These are phyloP conservation scores for Montipora capricornis DNA, from an alignment of 64 coral and sea anemone species.

Conservation along the genomic window DNA sequence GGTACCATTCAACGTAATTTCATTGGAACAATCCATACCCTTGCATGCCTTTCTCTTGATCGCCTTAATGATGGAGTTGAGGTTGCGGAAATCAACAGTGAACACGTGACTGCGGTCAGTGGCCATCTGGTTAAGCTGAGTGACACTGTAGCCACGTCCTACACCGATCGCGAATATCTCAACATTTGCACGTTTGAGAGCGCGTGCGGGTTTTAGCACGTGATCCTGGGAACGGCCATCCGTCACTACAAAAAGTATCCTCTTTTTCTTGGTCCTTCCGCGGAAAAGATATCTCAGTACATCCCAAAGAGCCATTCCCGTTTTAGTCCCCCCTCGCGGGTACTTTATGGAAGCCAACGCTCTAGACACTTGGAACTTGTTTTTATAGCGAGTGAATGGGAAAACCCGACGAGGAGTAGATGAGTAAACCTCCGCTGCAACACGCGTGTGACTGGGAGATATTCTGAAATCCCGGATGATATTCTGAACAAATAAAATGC, in stretches of 20 bases:
- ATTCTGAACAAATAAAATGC: slow-evolving; percentile 69
- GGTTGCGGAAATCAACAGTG: slow-evolving; percentile 62
- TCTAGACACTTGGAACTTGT: slow-evolving; percentile 28
- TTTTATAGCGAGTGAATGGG: slow-evolving; percentile 37
- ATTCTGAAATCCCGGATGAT: slow-evolving; percentile 72
- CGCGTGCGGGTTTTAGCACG: slow-evolving; percentile 17
- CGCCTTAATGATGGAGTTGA: slow-evolving; percentile 54
- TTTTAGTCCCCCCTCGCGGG: slow-evolving; percentile 48
- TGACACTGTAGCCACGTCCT: slow-evolving; percentile 38
- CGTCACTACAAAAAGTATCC: slow-evolving; percentile 28
- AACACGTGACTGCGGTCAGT: slow-evolving; percentile 65
- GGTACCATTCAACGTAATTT: neutral
- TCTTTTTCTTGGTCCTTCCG: slow-evolving; percentile 12
- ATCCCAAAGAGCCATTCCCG: slow-evolving; percentile 67
- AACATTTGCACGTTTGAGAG: slow-evolving; percentile 47
- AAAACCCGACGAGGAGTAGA: slow-evolving; percentile 49
- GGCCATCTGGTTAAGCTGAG: slow-evolving; percentile 25
- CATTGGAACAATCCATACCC: slow-evolving; percentile 11
- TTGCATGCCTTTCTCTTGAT: slow-evolving; percentile 72
- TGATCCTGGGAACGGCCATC: slow-evolving; percentile 61
- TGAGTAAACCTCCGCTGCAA: slow-evolving; percentile 65
- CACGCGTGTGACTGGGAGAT: slow-evolving; percentile 48
- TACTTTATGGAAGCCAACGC: slow-evolving; percentile 68
- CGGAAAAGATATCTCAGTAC: slow-evolving; percentile 24
- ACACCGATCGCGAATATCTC: slow-evolving; percentile 46